These are phyloP conservation scores for Drosophila barbarae DNA, from an alignment of 2,888 invertebrate genomes.

Conservation along the genomic window DNA sequence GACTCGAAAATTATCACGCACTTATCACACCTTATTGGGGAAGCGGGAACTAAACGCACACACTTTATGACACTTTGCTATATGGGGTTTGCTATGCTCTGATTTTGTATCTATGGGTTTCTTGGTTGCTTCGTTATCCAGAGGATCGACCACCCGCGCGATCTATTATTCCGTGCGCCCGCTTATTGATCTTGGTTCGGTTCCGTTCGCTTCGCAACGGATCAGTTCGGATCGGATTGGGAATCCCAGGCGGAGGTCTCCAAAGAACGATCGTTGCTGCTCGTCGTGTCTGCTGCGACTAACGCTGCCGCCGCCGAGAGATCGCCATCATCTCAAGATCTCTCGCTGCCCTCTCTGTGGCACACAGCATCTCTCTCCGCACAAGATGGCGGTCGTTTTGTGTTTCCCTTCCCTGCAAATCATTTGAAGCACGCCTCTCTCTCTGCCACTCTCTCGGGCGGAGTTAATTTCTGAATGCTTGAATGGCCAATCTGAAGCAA, in stretches of 20 bases:
- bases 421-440: slow-evolving; percentile 15
- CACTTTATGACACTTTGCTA: slow-evolving; percentile 28
- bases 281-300: slow-evolving; percentile 77
- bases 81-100: slow-evolving; percentile 14
- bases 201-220: slow-evolving; percentile 22
- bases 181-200: slow-evolving; percentile 21
- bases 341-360: slow-evolving; percentile 39
- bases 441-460: slow-evolving; percentile 74
- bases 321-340: slow-evolving; percentile 38
- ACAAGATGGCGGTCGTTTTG: no score
- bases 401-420: no score
- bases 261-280: slow-evolving; percentile 74
- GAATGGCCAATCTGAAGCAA: slow-evolving; percentile 80
- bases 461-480: slow-evolving; percentile 79
- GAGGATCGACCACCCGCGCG: slow-evolving; percentile 24
- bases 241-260: slow-evolving; percentile 26
- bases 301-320: slow-evolving; percentile 44
- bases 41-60: slow-evolving; percentile 19
- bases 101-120: slow-evolving; percentile 4
- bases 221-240: slow-evolving; percentile 25
- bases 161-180: slow-evolving; percentile 43
- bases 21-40: slow-evolving; percentile 74
- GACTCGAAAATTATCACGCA: slow-evolving; percentile 74
- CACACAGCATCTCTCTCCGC: slow-evolving; percentile 16
- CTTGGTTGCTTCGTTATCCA: neutral